A percentile compares a stretch with the other conserved stretches of the same genome.
Conservation (phyloP, 2,888 invertebrate genomes). For the Malthinus flaveolus region DNA sequence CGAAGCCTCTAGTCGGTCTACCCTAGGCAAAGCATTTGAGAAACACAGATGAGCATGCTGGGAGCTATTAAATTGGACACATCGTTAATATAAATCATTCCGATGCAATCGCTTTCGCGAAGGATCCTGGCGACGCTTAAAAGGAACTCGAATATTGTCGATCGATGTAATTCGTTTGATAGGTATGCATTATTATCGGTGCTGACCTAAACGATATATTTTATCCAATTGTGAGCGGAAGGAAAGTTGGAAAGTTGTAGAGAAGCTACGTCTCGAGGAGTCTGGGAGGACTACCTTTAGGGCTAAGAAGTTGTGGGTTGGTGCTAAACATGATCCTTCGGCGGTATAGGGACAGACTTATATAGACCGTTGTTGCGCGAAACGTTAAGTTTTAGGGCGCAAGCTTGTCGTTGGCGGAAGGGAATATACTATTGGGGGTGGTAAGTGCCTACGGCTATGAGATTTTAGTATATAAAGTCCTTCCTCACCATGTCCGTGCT, state of each 20-base stretch:
- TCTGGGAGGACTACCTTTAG: slow-evolving; percentile 20
- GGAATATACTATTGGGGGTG: slow-evolving; percentile 49
- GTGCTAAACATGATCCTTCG: slow-evolving; percentile 27
- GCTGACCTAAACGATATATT: slow-evolving; percentile 15
- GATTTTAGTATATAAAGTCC: slow-evolving; percentile 52
- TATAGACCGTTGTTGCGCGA: slow-evolving; percentile 41
- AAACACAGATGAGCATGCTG: slow-evolving; percentile 54
- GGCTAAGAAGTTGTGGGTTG: slow-evolving; percentile 24
- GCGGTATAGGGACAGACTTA: slow-evolving; percentile 25
- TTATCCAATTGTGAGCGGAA: slow-evolving; percentile 10
- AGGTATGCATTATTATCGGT: slow-evolving; percentile 20
- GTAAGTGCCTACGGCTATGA: slow-evolving; percentile 51
- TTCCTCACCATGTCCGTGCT: slow-evolving; percentile 46
- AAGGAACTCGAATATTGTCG: slow-evolving; percentile 25
- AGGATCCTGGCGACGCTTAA: slow-evolving; percentile 24
- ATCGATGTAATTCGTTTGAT: slow-evolving; percentile 23
- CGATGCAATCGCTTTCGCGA: slow-evolving; percentile 45
- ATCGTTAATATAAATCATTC: slow-evolving; percentile 54
- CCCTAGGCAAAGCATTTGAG: slow-evolving; percentile 51
- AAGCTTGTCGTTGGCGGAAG: slow-evolving; percentile 48
- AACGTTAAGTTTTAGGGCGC: slow-evolving; percentile 47
- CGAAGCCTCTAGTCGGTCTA: slow-evolving; percentile 37
- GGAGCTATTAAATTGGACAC: slow-evolving; percentile 54
- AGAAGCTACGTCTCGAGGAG: slow-evolving; percentile 12
- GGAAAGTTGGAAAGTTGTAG: background rate